A percentile compares a stretch with the other conserved stretches of the same genome.
Evolutionary conservation across 2,888 invertebrate species (phyloP).

Genomic region (Mermis nigrescens): DNA sequence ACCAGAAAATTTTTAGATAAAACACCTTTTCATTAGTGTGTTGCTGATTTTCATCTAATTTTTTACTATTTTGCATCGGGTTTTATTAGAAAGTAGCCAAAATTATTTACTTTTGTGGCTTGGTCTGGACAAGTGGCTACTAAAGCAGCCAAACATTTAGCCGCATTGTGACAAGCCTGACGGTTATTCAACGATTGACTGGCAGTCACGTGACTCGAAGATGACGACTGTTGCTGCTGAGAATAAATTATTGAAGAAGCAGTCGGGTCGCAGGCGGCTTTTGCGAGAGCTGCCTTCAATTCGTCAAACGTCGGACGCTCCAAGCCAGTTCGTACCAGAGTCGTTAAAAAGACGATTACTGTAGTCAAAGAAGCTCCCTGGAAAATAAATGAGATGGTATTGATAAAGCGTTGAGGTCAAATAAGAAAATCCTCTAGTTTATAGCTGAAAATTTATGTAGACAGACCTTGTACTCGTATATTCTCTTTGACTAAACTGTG

Average conservation of each 20-base stretch:
- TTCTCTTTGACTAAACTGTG: too few relatives aligned
- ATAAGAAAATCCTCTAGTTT: too few relatives aligned
- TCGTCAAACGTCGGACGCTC: slow-evolving; percentile 52
- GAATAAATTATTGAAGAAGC: slow-evolving; percentile 27
- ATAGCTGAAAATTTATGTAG: too few relatives aligned
- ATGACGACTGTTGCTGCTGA: neutral
- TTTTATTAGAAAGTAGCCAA: neutral
- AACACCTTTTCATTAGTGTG: too few relatives aligned
- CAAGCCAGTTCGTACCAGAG: slow-evolving; percentile 52
- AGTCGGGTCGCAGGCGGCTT: slow-evolving; percentile 46
- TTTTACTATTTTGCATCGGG: too few relatives aligned
- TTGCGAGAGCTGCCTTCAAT: slow-evolving; percentile 54
- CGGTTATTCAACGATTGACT: slow-evolving; percentile 17
- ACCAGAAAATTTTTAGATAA: too few relatives aligned
- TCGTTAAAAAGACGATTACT: slow-evolving; percentile 73
- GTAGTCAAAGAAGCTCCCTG: slow-evolving; percentile 79
- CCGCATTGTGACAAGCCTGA: slow-evolving; percentile 74
- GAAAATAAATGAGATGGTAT: too few relatives aligned
- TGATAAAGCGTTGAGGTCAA: too few relatives aligned
- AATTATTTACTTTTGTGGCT: neutral
- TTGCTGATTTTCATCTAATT: too few relatives aligned
- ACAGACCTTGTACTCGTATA: too few relatives aligned
- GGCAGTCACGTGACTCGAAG: neutral
- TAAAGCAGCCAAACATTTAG: slow-evolving; percentile 84
- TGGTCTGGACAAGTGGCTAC: slow-evolving; percentile 41